Conservation (phyloP, 2,797 vertebrate species). For the Tenualosa ilisha region DNA sequence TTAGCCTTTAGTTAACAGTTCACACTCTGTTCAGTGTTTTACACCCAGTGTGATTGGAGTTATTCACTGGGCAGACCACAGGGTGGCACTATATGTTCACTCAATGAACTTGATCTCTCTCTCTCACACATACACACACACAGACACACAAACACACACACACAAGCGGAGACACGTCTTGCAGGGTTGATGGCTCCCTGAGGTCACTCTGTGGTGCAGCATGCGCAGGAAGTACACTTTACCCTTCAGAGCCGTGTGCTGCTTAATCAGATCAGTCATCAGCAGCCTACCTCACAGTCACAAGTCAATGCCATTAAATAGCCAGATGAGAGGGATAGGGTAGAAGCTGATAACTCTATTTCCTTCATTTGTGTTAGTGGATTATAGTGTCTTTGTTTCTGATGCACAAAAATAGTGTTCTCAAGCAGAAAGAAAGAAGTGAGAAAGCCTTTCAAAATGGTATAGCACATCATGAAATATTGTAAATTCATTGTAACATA, state of each 20-base stretch:
- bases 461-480: too few relatives aligned
- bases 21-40: neutral
- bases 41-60: neutral
- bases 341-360: neutral
- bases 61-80: neutral
- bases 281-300: neutral
- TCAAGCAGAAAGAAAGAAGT: too few relatives aligned
- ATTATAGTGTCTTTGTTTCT: too few relatives aligned
- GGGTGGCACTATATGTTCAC: neutral
- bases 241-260: constrained; percentile 18
- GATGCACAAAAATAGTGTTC: too few relatives aligned
- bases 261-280: neutral
- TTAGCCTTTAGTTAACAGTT: neutral
- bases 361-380: too few relatives aligned
- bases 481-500: too few relatives aligned
- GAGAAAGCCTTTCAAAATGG: too few relatives aligned
- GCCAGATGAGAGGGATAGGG: neutral
- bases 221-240: constrained; percentile 13
- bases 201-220: neutral
- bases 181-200: neutral
- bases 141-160: neutral
- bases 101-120: neutral
- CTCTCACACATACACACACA: too few relatives aligned
- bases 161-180: neutral
- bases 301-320: neutral